Percentiles rank a stretch among this genome's conserved stretches.
phyloP scores from a whole-genome alignment of 1,140 invertebrate genomes.

The Trigoniulus corallinus region DNA sequence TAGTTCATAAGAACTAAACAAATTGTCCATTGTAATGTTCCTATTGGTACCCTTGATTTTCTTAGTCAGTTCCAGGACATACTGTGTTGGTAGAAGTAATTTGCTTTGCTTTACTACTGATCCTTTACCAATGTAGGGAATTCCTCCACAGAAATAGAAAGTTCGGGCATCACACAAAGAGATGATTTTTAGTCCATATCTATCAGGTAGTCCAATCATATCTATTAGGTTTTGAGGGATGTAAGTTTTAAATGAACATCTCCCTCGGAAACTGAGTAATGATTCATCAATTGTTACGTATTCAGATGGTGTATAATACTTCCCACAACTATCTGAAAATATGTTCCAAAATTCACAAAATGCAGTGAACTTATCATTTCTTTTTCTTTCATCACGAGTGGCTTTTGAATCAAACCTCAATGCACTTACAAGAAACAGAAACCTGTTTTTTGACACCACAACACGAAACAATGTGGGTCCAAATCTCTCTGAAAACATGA shows the following conservation, averaged over 20 bases:
- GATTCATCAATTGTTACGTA: constrained; percentile 4
- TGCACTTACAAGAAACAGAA: constrained; percentile 5
- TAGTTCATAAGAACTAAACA: not conserved
- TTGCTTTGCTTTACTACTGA: not conserved
- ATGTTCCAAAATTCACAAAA: constrained; percentile 6
- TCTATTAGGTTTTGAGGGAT: constrained; percentile 4
- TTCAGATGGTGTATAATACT: constrained; percentile 6
- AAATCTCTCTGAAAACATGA: not conserved
- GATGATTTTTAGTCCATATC: constrained; percentile 10
- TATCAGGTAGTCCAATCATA: no score
- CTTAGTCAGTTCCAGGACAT: not conserved
- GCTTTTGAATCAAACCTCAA: constrained; percentile 7
- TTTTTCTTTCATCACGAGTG: constrained; percentile 4
- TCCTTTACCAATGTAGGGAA: constrained; percentile 9
- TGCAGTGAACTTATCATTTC: constrained; percentile 8
- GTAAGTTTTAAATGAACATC: constrained; percentile 10
- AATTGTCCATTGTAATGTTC: not conserved
- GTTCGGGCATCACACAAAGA: constrained; percentile 5
- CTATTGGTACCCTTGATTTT: not conserved
- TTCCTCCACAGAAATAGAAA: constrained; percentile 7
- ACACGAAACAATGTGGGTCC: not conserved
- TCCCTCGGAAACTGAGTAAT: constrained; percentile 8
- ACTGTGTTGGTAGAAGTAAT: not conserved
- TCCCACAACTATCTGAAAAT: constrained; percentile 6
- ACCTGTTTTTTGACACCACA: constrained; percentile 7